phyloP scores from a whole-genome alignment of 2,113 vertebrate species.

The Perca flavescens region DNA sequence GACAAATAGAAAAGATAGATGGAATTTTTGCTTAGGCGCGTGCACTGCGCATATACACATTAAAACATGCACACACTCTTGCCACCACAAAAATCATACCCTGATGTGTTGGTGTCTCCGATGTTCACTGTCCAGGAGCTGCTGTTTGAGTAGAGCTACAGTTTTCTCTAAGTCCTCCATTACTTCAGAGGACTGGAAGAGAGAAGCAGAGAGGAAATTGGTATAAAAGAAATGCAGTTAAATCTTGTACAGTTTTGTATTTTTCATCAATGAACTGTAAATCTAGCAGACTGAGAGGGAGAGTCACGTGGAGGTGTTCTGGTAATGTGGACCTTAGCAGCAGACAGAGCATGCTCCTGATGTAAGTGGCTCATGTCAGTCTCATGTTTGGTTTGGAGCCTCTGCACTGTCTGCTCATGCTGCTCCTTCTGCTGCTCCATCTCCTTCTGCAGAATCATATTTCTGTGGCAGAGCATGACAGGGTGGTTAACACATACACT shows the following conservation, averaged over 20 bases:
- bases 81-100: conserved; percentile 74
- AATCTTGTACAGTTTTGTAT: not conserved
- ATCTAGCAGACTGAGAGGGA: not conserved
- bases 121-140: conserved; percentile 86
- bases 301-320: not conserved
- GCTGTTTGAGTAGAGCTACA: conserved; percentile 85
- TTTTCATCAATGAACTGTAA: conserved; percentile 5
- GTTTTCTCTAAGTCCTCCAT: conserved; percentile 87
- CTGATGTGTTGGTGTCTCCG: conserved; percentile 85
- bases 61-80: not conserved
- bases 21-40: not conserved
- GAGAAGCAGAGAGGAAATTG: conserved; percentile 10
- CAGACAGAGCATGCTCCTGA: conserved; percentile 88
- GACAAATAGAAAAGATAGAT: not conserved
- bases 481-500: not conserved
- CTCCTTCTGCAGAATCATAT: conserved; percentile 85
- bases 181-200: conserved; percentile 84
- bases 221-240: not conserved
- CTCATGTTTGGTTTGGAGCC: conserved; percentile 86
- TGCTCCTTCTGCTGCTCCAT: conserved; percentile 83
- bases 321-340: conserved; percentile 86
- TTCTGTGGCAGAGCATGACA: conserved; percentile 75
- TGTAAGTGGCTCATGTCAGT: conserved; percentile 86
- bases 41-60: not conserved
- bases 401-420: conserved; percentile 83